These are phyloP conservation scores for Lasioglossum calceatum DNA, from an alignment of 2,888 invertebrate genomes.

Conservation along the genomic window DNA sequence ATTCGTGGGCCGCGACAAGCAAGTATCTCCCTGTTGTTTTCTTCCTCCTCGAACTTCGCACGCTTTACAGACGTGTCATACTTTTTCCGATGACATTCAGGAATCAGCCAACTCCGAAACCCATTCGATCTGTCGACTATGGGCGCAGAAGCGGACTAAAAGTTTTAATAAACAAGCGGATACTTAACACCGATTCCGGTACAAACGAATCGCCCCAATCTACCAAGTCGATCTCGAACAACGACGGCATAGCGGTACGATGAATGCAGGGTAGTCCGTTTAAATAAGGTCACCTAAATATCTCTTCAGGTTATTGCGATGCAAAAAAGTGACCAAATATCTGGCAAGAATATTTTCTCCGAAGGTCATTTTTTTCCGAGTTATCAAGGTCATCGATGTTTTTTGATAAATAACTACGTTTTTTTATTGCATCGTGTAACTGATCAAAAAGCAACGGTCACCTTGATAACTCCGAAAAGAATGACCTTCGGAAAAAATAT, in stretches of 20 bases:
- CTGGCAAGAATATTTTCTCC: no score
- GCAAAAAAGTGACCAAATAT: no score
- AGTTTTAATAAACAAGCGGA: conserved; percentile 45
- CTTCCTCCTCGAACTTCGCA: not conserved
- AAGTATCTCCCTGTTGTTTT: conserved; percentile 31
- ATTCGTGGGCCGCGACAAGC: conserved; percentile 36
- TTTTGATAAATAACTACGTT: no score
- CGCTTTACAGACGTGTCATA: not conserved
- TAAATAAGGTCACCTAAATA: no score
- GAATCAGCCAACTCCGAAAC: not conserved
- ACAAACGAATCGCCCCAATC: not conserved
- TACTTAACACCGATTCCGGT: conserved; percentile 14
- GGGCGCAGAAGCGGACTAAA: conserved; percentile 61
- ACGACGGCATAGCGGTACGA: conserved; percentile 59
- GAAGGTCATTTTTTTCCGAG: no score
- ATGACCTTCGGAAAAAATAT: no score
- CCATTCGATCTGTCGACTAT: conserved; percentile 23
- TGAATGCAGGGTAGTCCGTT: not conserved
- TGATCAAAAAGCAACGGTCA: no score
- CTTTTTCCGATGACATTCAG: not conserved
- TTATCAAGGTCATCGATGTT: no score
- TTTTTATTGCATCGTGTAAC: no score
- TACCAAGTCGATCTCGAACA: conserved; percentile 32
- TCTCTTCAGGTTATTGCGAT: no score
- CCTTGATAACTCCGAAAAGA: no score